phyloP scores from a whole-genome alignment of 2,888 invertebrate genomes.

The Heliconius charithonia region DNA sequence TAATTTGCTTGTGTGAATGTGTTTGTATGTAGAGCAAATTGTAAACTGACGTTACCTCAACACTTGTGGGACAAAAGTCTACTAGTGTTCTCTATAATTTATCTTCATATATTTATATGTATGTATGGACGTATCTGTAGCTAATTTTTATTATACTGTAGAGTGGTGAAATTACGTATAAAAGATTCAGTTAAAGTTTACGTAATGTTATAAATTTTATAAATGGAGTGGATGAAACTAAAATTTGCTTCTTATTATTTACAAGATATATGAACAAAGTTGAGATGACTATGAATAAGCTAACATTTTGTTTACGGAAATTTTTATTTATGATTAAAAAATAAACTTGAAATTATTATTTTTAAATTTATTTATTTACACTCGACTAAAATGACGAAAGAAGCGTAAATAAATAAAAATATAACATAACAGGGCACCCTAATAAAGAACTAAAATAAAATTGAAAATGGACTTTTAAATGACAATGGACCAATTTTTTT shows the following conservation, averaged over 20 bases:
- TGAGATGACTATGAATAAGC: no score
- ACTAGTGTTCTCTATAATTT: neutral
- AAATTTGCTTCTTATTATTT: no score
- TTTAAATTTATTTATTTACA: neutral
- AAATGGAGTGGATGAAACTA: no score
- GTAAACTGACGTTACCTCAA: neutral
- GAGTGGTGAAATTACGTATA: neutral
- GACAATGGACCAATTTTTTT: slow-evolving; percentile 1
- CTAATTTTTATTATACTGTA: neutral
- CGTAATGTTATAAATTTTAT: neutral
- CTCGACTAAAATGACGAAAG: neutral
- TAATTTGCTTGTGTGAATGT: slow-evolving; percentile 15
- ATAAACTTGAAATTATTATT: neutral
- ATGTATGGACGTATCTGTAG: neutral
- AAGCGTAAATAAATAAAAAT: neutral
- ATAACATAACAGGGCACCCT: neutral
- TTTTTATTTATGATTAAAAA: neutral
- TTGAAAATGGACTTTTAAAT: slow-evolving; percentile 20
- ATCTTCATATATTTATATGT: neutral
- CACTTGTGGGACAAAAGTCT: neutral
- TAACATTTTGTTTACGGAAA: no score
- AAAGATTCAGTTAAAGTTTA: neutral
- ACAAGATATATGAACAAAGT: no score
- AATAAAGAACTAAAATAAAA: neutral
- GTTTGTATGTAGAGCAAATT: slow-evolving; percentile 22